These are phyloP conservation scores for Vespertilio murinus DNA, from an alignment of 2,797 vertebrate genomes.

Conservation along the genomic window DNA sequence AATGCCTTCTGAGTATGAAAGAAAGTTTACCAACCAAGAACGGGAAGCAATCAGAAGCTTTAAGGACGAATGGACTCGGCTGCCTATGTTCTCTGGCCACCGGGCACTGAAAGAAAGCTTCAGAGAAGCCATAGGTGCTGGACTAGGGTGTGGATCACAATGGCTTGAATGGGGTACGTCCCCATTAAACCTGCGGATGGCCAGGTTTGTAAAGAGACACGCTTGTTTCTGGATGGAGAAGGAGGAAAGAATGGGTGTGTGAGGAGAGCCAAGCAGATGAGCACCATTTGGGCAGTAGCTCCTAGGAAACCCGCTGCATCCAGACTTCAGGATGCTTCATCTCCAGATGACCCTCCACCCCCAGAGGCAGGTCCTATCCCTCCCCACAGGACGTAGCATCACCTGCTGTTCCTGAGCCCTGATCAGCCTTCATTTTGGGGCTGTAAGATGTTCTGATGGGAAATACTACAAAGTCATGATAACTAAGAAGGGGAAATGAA, in stretches of 20 bases:
- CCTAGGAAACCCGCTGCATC: slow-evolving; percentile 83
- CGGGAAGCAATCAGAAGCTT: too few species aligned
- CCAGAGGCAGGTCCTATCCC: slow-evolving; percentile 84
- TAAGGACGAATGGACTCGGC: too few species aligned
- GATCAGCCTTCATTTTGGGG: slow-evolving; percentile 93
- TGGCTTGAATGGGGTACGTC: slow-evolving; percentile 92
- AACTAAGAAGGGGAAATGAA: slow-evolving; percentile 21
- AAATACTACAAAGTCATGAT: slow-evolving; percentile 83
- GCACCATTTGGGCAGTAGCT: slow-evolving; percentile 93
- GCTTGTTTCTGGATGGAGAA: slow-evolving; percentile 92
- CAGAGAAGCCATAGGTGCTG: slow-evolving; percentile 94
- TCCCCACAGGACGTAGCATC: slow-evolving; percentile 91
- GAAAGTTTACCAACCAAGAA: slow-evolving; percentile 1
- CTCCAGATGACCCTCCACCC: slow-evolving; percentile 71
- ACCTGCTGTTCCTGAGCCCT: slow-evolving; percentile 87
- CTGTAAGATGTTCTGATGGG: slow-evolving; percentile 81
- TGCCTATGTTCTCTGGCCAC: slow-evolving; percentile 82
- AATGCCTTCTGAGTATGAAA: slow-evolving; percentile 97
- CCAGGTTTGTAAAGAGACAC: slow-evolving; percentile 87
- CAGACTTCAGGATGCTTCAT: slow-evolving; percentile 70
- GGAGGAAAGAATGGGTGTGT: slow-evolving; percentile 89
- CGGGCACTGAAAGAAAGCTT: slow-evolving; percentile 98
- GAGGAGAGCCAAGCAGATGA: slow-evolving; percentile 93
- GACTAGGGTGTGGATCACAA: slow-evolving; percentile 94
- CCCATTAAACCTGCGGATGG: slow-evolving; percentile 85